Evolutionary conservation across 2,888 invertebrate genomes (phyloP), one percentile per base, ranked within the genome.

Genomic region (Stegana nigrithorax): DNA sequence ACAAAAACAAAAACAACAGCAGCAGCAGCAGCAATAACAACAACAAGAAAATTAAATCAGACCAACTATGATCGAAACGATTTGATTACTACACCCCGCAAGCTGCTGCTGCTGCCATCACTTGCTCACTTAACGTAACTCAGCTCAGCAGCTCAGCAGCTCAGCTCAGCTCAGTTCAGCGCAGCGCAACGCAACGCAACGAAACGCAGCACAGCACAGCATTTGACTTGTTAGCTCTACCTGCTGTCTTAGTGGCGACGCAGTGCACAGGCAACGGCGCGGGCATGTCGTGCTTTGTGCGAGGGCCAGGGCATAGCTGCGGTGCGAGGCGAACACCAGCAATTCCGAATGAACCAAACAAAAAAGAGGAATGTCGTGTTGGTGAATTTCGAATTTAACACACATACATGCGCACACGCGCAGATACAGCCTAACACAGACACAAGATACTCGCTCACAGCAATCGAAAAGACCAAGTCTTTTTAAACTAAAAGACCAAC

Each of bases 331-430:
- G n/a, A n/a, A n/a, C n/a, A 63, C 59, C 57, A 60, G 39, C 53
- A 56, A 68, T 63, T 68, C 66, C 61, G 69, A 67, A 67, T 67
- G 67, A 69, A 67, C 69, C 69, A 68, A 68, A 69, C 69, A 68
- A 69, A 69, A 69, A 69, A 69, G 69, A 69, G 69, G 69, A 69
- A 69, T 69, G 69, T 68, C 36, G 32, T 1, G 36, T 21, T 55
- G 17, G 32, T 55, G 53, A 55, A 55, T 55, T 55, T 55, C 53
- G 53, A 55, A 55, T 32, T 55, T 55, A 36, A 55, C 51, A 53
- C 51, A 14, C 29, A 55, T 21, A 55, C 53, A 17, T 10, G 12
- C 32, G 12, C 32, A 32, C 21, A 55, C 5, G 2, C 21, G 19
- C 36, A 55, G 12, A 21, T 5, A 39, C n/a, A 39, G n/a, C 17